These are phyloP conservation scores for Schizopygopsis pylzovi DNA, from an alignment of 2,797 vertebrate species.

Conservation along the genomic window DNA sequence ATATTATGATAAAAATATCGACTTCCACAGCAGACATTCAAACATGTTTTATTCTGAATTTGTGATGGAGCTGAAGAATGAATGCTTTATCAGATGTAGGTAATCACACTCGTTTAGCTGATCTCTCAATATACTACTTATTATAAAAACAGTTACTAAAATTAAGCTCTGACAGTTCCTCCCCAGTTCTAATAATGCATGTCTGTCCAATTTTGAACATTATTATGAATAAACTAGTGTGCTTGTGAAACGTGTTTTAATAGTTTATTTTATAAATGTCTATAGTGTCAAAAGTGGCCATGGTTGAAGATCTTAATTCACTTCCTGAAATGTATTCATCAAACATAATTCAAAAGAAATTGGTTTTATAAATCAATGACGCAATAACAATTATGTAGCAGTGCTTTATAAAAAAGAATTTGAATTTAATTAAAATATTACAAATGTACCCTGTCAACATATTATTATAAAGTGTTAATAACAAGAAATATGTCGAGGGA, in stretches of 20 bases:
- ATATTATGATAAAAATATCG: too few relatives aligned
- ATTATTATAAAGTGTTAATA: slow-evolving; percentile 8
- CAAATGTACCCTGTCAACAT: slow-evolving; percentile 6
- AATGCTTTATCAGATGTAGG: not conserved
- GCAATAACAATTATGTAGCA: not conserved
- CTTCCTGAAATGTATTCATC: not conserved
- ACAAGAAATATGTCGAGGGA: slow-evolving; percentile 21
- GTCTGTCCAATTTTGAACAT: not conserved
- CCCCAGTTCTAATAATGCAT: not conserved
- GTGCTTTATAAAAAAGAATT: not conserved
- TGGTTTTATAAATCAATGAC: not conserved
- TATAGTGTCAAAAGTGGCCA: not conserved
- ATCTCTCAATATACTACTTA: not conserved
- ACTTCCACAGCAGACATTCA: too few relatives aligned
- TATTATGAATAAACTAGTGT: not conserved
- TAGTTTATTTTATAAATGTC: not conserved
- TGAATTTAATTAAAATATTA: not conserved
- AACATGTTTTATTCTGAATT: not conserved
- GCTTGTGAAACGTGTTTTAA: not conserved
- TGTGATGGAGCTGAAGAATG: not conserved
- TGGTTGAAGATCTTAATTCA: not conserved
- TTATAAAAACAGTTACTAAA: not conserved
- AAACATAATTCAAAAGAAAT: not conserved
- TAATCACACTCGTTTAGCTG: not conserved
- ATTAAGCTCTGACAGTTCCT: not conserved